A percentile compares a stretch with the other conserved stretches of the same genome.
These are phyloP conservation scores for Struthio camelus DNA, from an alignment of 2,113 vertebrate species.

Conservation along the genomic window DNA sequence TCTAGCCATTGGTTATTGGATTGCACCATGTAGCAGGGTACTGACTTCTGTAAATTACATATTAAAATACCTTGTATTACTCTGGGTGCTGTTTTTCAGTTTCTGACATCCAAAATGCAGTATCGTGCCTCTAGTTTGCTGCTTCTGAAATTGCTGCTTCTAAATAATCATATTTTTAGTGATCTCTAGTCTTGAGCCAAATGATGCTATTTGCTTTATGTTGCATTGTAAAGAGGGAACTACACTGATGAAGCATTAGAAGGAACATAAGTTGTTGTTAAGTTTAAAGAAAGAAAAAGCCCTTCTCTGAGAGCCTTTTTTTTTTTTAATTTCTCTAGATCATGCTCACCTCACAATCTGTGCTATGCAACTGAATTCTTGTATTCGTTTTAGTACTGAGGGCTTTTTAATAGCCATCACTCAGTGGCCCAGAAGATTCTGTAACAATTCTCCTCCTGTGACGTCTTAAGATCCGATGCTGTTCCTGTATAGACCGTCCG, in stretches of 20 bases:
- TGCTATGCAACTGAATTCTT: not conserved
- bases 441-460: not conserved
- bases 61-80: not conserved
- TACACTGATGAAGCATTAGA: not conserved
- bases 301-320: not conserved
- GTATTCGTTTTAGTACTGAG: not conserved
- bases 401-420: not conserved
- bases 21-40: constrained; percentile 91
- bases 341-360: not conserved
- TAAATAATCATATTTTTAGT: not conserved
- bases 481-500: not conserved
- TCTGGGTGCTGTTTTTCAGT: not conserved
- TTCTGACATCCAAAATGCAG: not conserved
- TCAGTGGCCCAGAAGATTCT: not conserved
- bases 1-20: constrained; percentile 88
- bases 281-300: not conserved
- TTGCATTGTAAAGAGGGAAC: not conserved
- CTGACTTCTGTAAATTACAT: not conserved
- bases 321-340: not conserved
- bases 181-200: not conserved
- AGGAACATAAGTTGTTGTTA: not conserved
- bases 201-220: not conserved
- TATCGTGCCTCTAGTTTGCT: not conserved
- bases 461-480: not conserved
- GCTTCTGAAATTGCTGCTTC: not conserved